Evolutionary conservation across 2,797 vertebrate genomes (phyloP), one percentile per base, ranked within the genome.

Genomic region (Oreochromis mossambicus): DNA sequence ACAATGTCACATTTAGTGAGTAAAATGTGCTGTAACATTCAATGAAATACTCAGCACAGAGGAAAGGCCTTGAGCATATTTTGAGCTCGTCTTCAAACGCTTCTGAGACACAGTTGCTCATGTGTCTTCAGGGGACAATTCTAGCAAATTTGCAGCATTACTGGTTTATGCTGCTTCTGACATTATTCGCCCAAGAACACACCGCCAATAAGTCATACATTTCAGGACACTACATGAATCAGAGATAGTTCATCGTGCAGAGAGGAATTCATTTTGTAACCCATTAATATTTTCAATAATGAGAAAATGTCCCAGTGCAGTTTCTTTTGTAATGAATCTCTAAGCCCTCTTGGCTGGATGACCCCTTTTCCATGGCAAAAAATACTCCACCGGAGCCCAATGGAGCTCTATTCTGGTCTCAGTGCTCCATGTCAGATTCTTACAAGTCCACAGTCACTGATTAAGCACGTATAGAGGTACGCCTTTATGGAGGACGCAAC

Each of bases 301-400:
- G 91, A 94, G 86, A 86, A 83, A 91, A 26, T 8, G 91, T 90
- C 95, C 94, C 93, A 89, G 82, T 41, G 85, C 93, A 81, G 90
- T 90, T 83, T 81, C 88, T 90, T 92, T 88, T 82, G 81, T 93
- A 92, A 95, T 94, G 91, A 94, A 94, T 89, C 84, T 90, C 80
- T 77, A 85, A 92, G 91, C 88, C 75, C 91, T 88, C 83, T 86
- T 86, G 81, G 88, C 86, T 91, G 89, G 77, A 50, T 90, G 92
- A 90, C 95, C 95, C 93, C 91, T 80, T 95, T 96, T 94, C 81
- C 36, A 80, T 70, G 13, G 79, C 85, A 87, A 82, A 95, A 63
- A 93, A 94, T 93, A 94, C 90, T 85, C 77, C 77, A 82, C 56
- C 3, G 41, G 78, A 91, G 83, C 89, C 90, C 90, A 89, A 13